Evolutionary conservation across 2,113 vertebrate genomes (phyloP).

Genomic region (Alligator sinensis): DNA sequence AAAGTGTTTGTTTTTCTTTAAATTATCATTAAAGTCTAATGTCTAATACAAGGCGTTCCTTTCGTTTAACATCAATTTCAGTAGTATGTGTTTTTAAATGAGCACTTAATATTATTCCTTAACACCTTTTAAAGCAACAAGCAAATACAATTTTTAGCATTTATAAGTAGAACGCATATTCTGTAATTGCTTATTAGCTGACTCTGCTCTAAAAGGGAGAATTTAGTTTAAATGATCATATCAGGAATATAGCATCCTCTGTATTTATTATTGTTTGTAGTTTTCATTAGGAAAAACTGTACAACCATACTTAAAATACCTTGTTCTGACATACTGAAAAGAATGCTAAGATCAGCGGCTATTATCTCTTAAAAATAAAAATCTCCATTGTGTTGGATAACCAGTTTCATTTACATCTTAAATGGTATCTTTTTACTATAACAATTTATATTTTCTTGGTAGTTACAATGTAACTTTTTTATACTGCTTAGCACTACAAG

Average conservation of each 20-base stretch:
- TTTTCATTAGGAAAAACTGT: constrained; percentile 50
- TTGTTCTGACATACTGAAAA: constrained; percentile 48
- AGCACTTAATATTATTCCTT: constrained; percentile 60
- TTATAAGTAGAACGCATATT: constrained; percentile 53
- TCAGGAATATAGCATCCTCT: not conserved
- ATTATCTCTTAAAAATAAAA: not conserved
- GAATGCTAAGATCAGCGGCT: not conserved
- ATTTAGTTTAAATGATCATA: constrained; percentile 57
- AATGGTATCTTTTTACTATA: not conserved
- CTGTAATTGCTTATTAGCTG: constrained; percentile 59
- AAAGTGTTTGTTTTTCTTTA: constrained; percentile 55
- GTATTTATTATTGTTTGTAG: constrained; percentile 28
- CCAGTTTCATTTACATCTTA: not conserved
- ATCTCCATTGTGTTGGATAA: not conserved
- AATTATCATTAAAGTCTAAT: constrained; percentile 64
- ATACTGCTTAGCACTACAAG: constrained; percentile 4
- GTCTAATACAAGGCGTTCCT: constrained; percentile 54
- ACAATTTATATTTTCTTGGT: not conserved
- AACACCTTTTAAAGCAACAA: constrained; percentile 50
- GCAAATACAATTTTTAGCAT: constrained; percentile 61
- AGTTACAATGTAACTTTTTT: not conserved
- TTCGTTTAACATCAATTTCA: constrained; percentile 56
- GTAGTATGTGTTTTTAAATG: constrained; percentile 51
- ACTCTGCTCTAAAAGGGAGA: constrained; percentile 41
- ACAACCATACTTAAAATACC: not conserved